These are phyloP conservation scores for Epicauta chinensis DNA, from an alignment of 1,140 invertebrate genomes.

Conservation along the genomic window DNA sequence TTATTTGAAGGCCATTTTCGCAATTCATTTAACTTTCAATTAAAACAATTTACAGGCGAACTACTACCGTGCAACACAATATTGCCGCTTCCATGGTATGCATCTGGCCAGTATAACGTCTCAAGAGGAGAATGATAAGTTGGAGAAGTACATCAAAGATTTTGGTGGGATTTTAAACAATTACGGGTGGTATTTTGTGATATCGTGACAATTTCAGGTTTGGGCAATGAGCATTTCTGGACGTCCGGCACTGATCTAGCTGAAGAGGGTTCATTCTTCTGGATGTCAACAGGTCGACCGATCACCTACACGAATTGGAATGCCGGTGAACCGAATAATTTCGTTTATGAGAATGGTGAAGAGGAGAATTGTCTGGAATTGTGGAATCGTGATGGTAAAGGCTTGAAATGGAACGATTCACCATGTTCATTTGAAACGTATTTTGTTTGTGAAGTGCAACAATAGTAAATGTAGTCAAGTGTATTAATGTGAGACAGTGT, in stretches of 20 bases:
- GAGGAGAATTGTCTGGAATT: constrained; percentile 86
- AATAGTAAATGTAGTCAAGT: constrained; percentile 28
- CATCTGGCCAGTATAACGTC: constrained; percentile 81
- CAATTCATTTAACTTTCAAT: constrained; percentile 5
- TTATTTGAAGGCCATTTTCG: not conserved
- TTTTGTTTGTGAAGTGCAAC: constrained; percentile 83
- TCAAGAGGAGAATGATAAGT: constrained; percentile 80
- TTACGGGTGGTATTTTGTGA: not conserved
- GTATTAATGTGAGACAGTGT: constrained; percentile 2
- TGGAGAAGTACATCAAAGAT: constrained; percentile 49
- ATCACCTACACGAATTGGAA: constrained; percentile 90
- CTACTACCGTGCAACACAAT: constrained; percentile 87
- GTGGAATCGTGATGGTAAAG: constrained; percentile 87
- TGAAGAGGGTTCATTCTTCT: constrained; percentile 84
- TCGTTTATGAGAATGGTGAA: constrained; percentile 87
- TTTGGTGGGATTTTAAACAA: constrained; percentile 31
- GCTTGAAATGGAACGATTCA: constrained; percentile 87
- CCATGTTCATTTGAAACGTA: constrained; percentile 88
- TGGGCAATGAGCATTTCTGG: constrained; percentile 88
- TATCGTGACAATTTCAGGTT: constrained; percentile 48
- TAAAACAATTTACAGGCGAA: constrained; percentile 60
- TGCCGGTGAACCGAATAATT: constrained; percentile 85
- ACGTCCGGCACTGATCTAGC: constrained; percentile 85
- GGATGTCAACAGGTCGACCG: constrained; percentile 84
- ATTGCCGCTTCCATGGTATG: constrained; percentile 87